Evolutionary conservation across 2,888 invertebrate species (phyloP).

Genomic region (Leucophenga montana): DNA sequence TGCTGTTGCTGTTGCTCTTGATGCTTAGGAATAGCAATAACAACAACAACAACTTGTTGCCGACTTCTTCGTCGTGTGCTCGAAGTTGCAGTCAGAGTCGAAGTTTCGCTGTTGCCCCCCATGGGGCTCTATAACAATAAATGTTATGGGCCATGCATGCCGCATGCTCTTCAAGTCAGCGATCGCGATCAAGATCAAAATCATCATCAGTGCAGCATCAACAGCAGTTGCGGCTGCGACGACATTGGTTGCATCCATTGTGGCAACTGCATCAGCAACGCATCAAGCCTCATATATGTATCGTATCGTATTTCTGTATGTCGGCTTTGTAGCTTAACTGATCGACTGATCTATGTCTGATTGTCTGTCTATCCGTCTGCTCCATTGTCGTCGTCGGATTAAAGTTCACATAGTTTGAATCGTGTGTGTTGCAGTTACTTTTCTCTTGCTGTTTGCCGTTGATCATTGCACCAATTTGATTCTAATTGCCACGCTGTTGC

Average conservation of each 20-base stretch:
- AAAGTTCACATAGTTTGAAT: slow-evolving; percentile 31
- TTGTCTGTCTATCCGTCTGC: slow-evolving; percentile 17
- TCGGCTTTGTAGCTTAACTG: slow-evolving; percentile 50
- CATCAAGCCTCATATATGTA: slow-evolving; percentile 45
- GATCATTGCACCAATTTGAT: slow-evolving; percentile 52
- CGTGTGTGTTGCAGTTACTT: not conserved
- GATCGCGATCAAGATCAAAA: slow-evolving; percentile 64
- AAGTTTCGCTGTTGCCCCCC: slow-evolving; percentile 29
- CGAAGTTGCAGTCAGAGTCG: slow-evolving; percentile 26
- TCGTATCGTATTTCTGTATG: slow-evolving; percentile 28
- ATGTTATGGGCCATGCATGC: slow-evolving; percentile 51
- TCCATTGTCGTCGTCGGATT: not conserved
- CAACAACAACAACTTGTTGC: slow-evolving; percentile 4
- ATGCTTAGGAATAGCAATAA: slow-evolving; percentile 27
- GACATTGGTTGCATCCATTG: slow-evolving; percentile 3
- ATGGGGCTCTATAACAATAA: slow-evolving; percentile 28
- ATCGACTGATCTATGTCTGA: slow-evolving; percentile 9
- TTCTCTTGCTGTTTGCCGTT: slow-evolving; percentile 12
- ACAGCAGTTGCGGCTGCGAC: slow-evolving; percentile 41
- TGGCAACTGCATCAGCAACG: slow-evolving; percentile 41
- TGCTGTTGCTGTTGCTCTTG: slow-evolving; percentile 50
- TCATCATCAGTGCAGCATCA: slow-evolving; percentile 52
- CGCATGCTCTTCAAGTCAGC: slow-evolving; percentile 39
- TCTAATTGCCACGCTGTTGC: slow-evolving; percentile 50
- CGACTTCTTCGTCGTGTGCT: slow-evolving; percentile 28